Percentiles rank a stretch among this genome's conserved stretches.
Evolutionary conservation across 2,888 invertebrate species (phyloP).

Genomic region (Exephanes ischioxanthus): DNA sequence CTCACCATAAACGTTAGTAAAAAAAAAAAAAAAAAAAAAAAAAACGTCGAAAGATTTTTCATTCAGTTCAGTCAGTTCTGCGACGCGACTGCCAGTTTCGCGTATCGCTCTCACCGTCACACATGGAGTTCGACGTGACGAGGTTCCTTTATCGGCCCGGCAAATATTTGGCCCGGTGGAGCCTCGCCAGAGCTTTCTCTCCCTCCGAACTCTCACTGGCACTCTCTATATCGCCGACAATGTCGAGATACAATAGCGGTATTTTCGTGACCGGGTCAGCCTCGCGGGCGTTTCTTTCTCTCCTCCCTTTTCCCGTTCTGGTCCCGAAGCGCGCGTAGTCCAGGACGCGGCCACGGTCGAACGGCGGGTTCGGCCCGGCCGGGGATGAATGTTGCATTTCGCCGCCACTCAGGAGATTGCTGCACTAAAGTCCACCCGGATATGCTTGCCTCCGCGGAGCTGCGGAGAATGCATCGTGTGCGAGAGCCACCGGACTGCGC

Average conservation of each 20-base stretch:
- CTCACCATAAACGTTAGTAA: neutral
- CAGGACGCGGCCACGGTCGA: constrained; percentile 17
- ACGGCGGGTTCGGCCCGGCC: constrained; percentile 55
- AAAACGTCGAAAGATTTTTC: neutral
- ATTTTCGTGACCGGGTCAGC: constrained; percentile 63
- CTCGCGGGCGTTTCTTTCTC: constrained; percentile 20
- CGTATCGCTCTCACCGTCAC: neutral
- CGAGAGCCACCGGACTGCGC: constrained; percentile 30
- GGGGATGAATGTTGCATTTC: constrained; percentile 78
- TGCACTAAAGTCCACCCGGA: constrained; percentile 75
- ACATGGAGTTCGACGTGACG: constrained; percentile 5
- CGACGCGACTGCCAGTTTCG: constrained; percentile 13
- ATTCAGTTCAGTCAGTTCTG: neutral
- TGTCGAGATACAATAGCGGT: constrained; percentile 49
- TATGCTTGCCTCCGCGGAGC: constrained; percentile 61
- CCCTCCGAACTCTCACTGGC: constrained; percentile 9
- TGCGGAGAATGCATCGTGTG: constrained; percentile 36
- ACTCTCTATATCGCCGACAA: constrained; percentile 52
- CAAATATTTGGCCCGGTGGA: constrained; percentile 42
- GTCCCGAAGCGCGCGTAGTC: constrained; percentile 51
- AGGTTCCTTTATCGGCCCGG: constrained; percentile 19
- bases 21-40: neutral
- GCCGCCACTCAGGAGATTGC: constrained; percentile 80
- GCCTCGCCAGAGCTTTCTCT: constrained; percentile 6
- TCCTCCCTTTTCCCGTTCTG: constrained; percentile 16